phyloP scores from a whole-genome alignment of 2,888 invertebrate genomes.

The Nematopogon swammerdamellus region DNA sequence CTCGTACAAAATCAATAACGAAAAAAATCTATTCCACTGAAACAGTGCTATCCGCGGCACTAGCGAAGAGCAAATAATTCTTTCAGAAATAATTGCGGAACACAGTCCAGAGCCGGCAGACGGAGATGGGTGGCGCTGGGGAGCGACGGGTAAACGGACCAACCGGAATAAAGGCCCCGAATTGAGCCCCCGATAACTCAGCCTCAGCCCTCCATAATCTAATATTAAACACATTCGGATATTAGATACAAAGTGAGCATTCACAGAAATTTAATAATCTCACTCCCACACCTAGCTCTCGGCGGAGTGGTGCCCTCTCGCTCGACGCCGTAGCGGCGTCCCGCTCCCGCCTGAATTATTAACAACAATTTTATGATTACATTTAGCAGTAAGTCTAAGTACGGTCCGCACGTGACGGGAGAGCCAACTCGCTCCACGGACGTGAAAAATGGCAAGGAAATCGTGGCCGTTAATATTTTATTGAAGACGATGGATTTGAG shows the following conservation, averaged over 20 bases:
- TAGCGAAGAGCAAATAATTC: neutral
- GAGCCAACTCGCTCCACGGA: conserved; percentile 25
- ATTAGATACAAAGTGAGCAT: conserved; percentile 57
- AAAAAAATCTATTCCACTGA: too few species aligned
- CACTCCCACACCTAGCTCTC: conserved; percentile 30
- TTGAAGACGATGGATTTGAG: conserved; percentile 51
- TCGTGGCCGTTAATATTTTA: conserved; percentile 50
- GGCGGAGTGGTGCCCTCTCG: conserved; percentile 17
- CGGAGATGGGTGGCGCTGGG: conserved; percentile 29
- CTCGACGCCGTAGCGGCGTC: conserved; percentile 15
- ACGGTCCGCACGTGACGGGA: conserved; percentile 41
- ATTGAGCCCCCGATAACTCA: conserved; percentile 6
- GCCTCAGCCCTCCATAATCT: conserved; percentile 40
- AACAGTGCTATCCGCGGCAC: too few species aligned
- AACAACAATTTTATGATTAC: conserved; percentile 56
- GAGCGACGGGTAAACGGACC: conserved; percentile 18
- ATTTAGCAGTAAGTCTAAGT: conserved; percentile 48
- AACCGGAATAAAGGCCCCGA: conserved; percentile 13
- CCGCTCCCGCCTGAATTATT: conserved; percentile 36
- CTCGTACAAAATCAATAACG: too few species aligned
- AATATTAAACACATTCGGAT: conserved; percentile 56
- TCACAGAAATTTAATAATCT: conserved; percentile 54
- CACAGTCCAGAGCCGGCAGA: conserved; percentile 32
- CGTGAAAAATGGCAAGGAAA: conserved; percentile 47
- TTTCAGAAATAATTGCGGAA: neutral